These are phyloP conservation scores for Diadumene lineata DNA, from an alignment of 92 coral and sea anemone genomes.

Conservation along the genomic window DNA sequence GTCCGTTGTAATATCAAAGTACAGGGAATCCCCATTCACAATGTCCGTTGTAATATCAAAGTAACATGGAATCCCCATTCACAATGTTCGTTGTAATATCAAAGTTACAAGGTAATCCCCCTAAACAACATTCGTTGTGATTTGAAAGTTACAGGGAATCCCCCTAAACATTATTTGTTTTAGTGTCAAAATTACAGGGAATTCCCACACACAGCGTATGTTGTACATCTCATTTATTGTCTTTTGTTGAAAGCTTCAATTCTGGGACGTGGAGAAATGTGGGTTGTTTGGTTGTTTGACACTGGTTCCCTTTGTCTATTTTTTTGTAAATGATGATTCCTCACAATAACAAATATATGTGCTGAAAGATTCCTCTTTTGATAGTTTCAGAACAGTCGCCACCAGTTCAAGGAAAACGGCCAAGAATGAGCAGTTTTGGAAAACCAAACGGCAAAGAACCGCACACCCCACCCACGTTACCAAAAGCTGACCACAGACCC, in stretches of 20 bases:
- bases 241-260: too few species aligned
- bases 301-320: background rate
- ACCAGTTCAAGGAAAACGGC: slow-evolving; percentile 43
- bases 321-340: background rate
- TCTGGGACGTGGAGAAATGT: too few species aligned
- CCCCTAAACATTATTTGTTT: background rate
- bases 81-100: too few species aligned
- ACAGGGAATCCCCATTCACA: background rate
- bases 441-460: slow-evolving; percentile 37
- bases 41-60: too few species aligned
- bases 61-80: background rate
- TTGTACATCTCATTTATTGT: too few species aligned
- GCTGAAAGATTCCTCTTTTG: background rate
- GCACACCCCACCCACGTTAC: slow-evolving; percentile 19
- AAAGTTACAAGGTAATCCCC: background rate
- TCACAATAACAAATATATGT: background rate
- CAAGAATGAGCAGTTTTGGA: slow-evolving; percentile 89
- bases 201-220: too few species aligned
- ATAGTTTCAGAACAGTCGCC: slow-evolving; percentile 30
- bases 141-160: background rate
- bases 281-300: too few species aligned
- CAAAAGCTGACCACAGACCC: slow-evolving; percentile 25
- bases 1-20: background rate
- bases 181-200: too few species aligned
- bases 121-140: background rate